Evolutionary conservation across 1,140 invertebrate species (phyloP).

Genomic region (Drosophila nannoptera): DNA sequence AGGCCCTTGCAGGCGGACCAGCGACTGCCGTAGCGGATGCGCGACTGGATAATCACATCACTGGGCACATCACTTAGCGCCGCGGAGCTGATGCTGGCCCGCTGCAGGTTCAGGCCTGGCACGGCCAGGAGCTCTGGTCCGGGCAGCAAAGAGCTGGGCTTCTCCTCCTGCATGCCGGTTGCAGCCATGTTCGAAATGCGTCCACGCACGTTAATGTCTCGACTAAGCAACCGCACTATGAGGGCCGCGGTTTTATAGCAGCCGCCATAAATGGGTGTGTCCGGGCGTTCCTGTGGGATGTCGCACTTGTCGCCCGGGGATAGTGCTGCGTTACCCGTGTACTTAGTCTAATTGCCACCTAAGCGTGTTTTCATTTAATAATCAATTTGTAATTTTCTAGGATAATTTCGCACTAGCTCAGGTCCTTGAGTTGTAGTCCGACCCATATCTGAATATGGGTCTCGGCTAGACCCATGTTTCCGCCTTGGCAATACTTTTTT

Average conservation of each 20-base stretch:
- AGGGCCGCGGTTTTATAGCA: conserved; percentile 38
- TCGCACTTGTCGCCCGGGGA: conserved; percentile 11
- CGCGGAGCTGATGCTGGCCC: conserved; percentile 64
- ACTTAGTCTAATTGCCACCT: conserved; percentile 41
- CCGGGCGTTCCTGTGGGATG: conserved; percentile 33
- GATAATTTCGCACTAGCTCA: too few species aligned
- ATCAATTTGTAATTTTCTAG: not conserved
- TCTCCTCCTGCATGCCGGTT: conserved; percentile 38
- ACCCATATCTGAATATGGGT: too few species aligned
- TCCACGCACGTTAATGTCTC: conserved; percentile 14
- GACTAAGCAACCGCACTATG: conserved; percentile 26
- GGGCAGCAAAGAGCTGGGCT: conserved; percentile 45
- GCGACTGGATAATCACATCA: conserved; percentile 73
- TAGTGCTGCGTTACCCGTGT: conserved; percentile 2
- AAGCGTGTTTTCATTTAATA: conserved; percentile 2
- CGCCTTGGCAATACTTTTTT: too few species aligned
- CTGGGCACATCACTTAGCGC: conserved; percentile 69
- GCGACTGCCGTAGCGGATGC: conserved; percentile 69
- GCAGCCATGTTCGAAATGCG: conserved; percentile 47
- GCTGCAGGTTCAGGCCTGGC: conserved; percentile 40
- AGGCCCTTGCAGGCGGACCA: conserved; percentile 71
- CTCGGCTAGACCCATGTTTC: too few species aligned
- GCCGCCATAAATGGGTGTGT: conserved; percentile 28
- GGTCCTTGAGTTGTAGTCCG: too few species aligned
- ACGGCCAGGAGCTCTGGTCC: conserved; percentile 53